phyloP scores from a whole-genome alignment of 2,888 invertebrate genomes.

The Pandemis cinnamomeana region DNA sequence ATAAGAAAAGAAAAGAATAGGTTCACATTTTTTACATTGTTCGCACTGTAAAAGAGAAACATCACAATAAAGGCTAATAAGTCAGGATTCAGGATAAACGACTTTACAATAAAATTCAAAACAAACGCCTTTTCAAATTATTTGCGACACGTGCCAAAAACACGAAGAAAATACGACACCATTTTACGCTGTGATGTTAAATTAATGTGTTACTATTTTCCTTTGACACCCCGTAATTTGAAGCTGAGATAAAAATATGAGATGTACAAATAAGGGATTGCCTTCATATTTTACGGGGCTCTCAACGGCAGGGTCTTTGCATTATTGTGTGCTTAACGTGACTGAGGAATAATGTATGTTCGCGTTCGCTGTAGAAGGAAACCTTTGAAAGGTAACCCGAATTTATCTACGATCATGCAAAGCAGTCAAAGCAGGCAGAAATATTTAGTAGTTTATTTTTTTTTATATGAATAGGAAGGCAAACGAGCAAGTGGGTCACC shows the following conservation, averaged over 20 bases:
- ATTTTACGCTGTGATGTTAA: slow-evolving; percentile 1
- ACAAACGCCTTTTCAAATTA: not conserved
- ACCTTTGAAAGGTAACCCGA: not conserved
- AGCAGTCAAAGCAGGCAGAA: not conserved
- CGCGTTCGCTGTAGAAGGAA: not conserved
- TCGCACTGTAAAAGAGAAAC: too few species aligned
- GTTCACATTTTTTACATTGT: too few species aligned
- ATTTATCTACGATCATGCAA: not conserved
- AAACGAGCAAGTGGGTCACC: too few species aligned
- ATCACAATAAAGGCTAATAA: too few species aligned
- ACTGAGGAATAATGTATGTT: not conserved
- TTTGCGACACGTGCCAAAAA: not conserved
- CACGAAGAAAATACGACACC: not conserved
- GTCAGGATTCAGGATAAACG: too few species aligned
- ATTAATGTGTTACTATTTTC: slow-evolving; percentile 13
- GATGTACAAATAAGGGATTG: slow-evolving; percentile 13
- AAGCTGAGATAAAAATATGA: slow-evolving; percentile 19
- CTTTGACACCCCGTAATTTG: slow-evolving; percentile 20
- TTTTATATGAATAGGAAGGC: too few species aligned
- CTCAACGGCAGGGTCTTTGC: not conserved
- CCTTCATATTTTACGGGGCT: slow-evolving; percentile 20
- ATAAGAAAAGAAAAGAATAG: too few species aligned
- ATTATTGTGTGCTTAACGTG: slow-evolving; percentile 22
- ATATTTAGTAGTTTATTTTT: not conserved
- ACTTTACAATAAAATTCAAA: not conserved